Conservation (phyloP, 1,140 invertebrate genomes). For the Schlechtendalia chinensis region DNA sequence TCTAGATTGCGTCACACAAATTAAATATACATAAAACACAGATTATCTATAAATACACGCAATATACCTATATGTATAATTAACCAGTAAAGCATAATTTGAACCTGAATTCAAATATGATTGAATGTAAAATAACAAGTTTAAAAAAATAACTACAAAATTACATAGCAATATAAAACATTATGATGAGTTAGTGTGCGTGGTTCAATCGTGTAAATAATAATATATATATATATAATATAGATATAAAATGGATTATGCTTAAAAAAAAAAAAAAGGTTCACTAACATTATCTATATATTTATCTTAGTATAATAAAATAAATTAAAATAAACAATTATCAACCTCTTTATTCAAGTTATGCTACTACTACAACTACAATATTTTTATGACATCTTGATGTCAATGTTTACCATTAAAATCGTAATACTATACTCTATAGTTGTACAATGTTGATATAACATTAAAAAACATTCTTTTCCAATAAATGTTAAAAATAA, state of each 20-base stretch:
- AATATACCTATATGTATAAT: background rate
- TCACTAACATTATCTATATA: background rate
- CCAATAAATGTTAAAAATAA: background rate
- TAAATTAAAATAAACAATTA: conserved; percentile 1
- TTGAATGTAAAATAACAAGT: background rate
- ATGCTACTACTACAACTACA: background rate
- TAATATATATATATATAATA: background rate
- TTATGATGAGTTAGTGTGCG: background rate
- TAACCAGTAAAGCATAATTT: conserved; percentile 3
- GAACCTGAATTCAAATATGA: conserved; percentile 9
- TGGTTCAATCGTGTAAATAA: background rate
- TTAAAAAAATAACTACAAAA: conserved; percentile 6
- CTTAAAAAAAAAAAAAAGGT: conserved; percentile 6
- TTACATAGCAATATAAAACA: conserved; percentile 11
- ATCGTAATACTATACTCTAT: too few relatives aligned
- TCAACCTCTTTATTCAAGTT: too few relatives aligned
- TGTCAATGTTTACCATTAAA: too few relatives aligned
- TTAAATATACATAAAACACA: conserved; percentile 48
- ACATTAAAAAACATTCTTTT: background rate
- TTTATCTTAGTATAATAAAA: background rate
- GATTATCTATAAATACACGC: conserved; percentile 14
- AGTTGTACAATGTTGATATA: background rate
- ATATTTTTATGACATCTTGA: too few relatives aligned
- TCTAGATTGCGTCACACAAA: conserved; percentile 48
- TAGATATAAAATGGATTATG: background rate